Evolutionary conservation across 2,797 vertebrate genomes (phyloP), one percentile per base, ranked within the genome.

Genomic region (Cynopterus sphinx): DNA sequence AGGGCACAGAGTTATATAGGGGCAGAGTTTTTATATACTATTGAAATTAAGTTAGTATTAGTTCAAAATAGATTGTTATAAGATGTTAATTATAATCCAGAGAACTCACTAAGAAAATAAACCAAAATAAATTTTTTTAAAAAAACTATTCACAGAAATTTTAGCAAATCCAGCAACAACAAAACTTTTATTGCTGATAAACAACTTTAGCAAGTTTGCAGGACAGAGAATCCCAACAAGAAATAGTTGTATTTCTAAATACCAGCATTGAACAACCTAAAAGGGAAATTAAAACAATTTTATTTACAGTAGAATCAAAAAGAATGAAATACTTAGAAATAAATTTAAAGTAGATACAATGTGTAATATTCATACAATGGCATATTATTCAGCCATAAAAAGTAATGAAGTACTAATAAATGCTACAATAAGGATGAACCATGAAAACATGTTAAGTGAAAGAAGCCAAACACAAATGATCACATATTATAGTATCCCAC

Each of bases 401-500:
- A 87, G 53, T 26, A 89, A 74, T 71, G 17, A 83, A 85, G 28
- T 39, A 39, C 67, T 84, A 36, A 39, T 75, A 81, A 10, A n/a
- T 74, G 36, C 39, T 63, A 11, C 36, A 63, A 53, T 39, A 63
- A 39, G 36, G 51, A 22, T 85, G 57, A 85, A 39, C 57, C 59
- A 67, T 94, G 28, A 73, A 81, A 94, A 92, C 22, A 81, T 51
- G 22, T 49, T 79, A 74, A 84, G 36, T 75, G 39, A 86, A 63
- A 73, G 46, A 92, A 92, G 65, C 8, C 33, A 28, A 33, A 59
- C 55, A 36, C 49, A 21, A 57, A 31, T 51, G 59, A n/a, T 41
- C 36, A 59, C 16, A 31, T 71, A 13, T 79, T 87, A 36, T 70
- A 65, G 49, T 70, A n/a, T 75, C 28, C n/a, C 36, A 11, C 31